These are phyloP conservation scores for Drosophila acutilabella DNA, from an alignment of 2,888 invertebrate genomes.

Conservation along the genomic window DNA sequence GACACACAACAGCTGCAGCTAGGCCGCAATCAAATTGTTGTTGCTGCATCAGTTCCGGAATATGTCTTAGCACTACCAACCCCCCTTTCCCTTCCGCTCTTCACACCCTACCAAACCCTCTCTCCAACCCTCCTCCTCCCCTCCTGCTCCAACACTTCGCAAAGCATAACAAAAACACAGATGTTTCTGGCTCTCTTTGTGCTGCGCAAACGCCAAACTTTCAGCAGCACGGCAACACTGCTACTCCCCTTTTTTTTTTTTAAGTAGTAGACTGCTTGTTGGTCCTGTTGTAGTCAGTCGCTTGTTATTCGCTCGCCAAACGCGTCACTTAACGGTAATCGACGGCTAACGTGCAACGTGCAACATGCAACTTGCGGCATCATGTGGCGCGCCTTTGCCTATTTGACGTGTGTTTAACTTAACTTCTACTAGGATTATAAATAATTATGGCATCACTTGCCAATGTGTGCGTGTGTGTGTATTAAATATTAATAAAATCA, in stretches of 20 bases:
- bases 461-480: not conserved
- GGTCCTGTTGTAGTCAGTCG: conserved; percentile 17
- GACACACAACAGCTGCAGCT: conserved; percentile 20
- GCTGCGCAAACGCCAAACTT: conserved; percentile 48
- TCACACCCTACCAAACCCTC: not conserved
- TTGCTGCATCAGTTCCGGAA: conserved; percentile 47
- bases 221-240: conserved; percentile 70
- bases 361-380: conserved; percentile 52
- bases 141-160: not conserved
- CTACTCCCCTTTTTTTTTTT: not conserved
- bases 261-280: conserved; percentile 5
- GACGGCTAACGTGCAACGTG: conserved; percentile 39
- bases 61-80: conserved; percentile 41
- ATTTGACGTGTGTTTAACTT: conserved; percentile 15
- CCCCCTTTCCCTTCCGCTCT: no score
- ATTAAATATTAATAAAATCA: not conserved
- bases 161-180: conserved; percentile 79
- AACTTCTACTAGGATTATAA: conserved; percentile 2
- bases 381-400: conserved; percentile 48
- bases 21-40: conserved; percentile 50
- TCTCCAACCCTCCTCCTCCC: not conserved
- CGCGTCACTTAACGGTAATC: conserved; percentile 64
- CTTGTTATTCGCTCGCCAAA: conserved; percentile 64
- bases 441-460: conserved; percentile 12
- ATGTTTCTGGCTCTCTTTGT: conserved; percentile 59